Conservation (phyloP, 2,113 vertebrate genomes). For the Tonatia bakeri region DNA sequence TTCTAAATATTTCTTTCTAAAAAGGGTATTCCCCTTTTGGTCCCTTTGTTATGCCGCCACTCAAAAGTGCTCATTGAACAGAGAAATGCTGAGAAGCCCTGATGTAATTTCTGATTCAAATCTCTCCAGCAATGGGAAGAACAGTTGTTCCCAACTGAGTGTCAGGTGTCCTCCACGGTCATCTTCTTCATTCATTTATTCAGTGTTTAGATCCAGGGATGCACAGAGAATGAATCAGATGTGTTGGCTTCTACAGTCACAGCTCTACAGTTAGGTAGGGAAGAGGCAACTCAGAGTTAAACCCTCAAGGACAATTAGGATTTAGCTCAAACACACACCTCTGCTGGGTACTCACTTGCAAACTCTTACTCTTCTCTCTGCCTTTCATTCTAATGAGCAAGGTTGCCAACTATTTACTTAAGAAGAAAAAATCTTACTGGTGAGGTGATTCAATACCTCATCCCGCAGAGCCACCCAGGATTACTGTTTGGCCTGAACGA, state of each 20-base stretch:
- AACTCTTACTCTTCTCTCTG: not conserved
- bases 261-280: not conserved
- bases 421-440: not conserved
- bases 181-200: not conserved
- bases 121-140: not conserved
- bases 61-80: not conserved
- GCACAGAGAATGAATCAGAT: not conserved
- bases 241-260: not conserved
- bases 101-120: not conserved
- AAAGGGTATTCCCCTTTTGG: not conserved
- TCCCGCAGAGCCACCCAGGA: constrained; percentile 30
- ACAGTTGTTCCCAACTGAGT: not conserved
- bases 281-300: not conserved
- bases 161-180: not conserved
- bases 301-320: not conserved
- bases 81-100: not conserved
- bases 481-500: constrained; percentile 1
- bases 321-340: constrained; percentile 12
- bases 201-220: not conserved
- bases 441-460: constrained; percentile 39
- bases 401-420: constrained; percentile 59
- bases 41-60: not conserved
- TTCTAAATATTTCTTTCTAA: not conserved
- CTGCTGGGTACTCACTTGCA: not conserved
- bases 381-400: constrained; percentile 26